Evolutionary conservation across 2,113 vertebrate genomes (phyloP).

Genomic region (Jaculus jaculus): DNA sequence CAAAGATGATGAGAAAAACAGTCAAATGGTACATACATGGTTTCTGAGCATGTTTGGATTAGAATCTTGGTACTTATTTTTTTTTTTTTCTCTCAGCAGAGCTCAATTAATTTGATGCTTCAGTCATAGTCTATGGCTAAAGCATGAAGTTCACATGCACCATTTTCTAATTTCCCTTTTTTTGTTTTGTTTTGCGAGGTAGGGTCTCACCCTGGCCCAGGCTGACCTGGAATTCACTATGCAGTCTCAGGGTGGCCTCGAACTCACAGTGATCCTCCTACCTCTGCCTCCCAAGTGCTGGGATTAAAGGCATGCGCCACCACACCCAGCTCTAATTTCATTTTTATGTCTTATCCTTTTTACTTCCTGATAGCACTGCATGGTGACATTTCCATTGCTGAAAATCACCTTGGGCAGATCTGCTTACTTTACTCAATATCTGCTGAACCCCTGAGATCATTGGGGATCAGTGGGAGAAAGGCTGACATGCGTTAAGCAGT

Average conservation of each 20-base stretch:
- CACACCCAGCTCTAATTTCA: neutral
- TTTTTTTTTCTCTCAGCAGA: neutral
- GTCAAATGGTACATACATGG: neutral
- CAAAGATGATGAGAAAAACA: neutral
- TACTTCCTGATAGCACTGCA: neutral
- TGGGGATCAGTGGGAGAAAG: neutral
- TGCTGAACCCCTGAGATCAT: neutral
- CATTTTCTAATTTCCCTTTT: neutral
- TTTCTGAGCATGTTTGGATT: neutral
- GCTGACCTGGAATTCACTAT: too few relatives aligned
- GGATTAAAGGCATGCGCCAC: too few relatives aligned
- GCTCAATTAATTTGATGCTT: neutral
- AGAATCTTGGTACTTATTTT: neutral
- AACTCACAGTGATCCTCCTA: too few relatives aligned
- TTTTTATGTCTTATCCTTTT: neutral
- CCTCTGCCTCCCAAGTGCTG: too few relatives aligned
- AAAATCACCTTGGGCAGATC: neutral
- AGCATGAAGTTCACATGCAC: neutral
- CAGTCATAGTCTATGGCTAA: neutral
- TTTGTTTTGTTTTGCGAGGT: too few relatives aligned
- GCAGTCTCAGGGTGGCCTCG: too few relatives aligned
- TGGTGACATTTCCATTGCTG: neutral
- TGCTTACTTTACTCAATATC: neutral
- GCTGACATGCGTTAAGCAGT: neutral
- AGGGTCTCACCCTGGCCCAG: too few relatives aligned